Conservation (phyloP, 2,888 invertebrate species). For the Stenichneumon culpator region DNA sequence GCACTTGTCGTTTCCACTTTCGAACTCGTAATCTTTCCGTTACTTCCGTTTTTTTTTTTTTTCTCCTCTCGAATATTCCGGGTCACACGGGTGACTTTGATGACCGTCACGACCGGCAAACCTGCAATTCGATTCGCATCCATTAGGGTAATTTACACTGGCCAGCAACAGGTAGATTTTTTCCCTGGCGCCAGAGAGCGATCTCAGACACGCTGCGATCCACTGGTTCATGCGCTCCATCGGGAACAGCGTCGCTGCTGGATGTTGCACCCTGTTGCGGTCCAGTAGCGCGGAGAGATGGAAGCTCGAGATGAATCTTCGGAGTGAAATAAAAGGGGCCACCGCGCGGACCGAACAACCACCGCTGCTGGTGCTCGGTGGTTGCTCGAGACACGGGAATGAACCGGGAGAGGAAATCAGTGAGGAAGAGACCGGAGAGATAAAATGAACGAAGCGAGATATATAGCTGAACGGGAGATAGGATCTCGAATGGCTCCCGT, state of each 20-base stretch:
- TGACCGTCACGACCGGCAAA: constrained; percentile 1
- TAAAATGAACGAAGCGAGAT: constrained; percentile 62
- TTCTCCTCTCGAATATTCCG: background rate
- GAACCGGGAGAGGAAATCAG: constrained; percentile 46
- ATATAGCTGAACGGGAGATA: constrained; percentile 74
- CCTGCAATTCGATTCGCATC: constrained; percentile 41
- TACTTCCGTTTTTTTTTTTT: constrained; percentile 27
- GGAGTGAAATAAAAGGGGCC: constrained; percentile 75
- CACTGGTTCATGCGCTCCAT: background rate
- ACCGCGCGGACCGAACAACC: constrained; percentile 9
- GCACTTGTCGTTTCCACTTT: constrained; percentile 18
- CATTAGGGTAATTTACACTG: constrained; percentile 9
- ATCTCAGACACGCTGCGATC: background rate
- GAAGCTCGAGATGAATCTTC: constrained; percentile 73
- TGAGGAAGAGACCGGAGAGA: constrained; percentile 50
- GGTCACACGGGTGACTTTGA: constrained; percentile 10
- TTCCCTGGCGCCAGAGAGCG: constrained; percentile 32
- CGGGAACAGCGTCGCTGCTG: background rate
- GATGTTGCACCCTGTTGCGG: constrained; percentile 55
- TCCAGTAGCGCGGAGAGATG: constrained; percentile 69
- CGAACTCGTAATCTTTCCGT: constrained; percentile 14
- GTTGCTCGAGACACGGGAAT: constrained; percentile 44
- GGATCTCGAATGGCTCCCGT: constrained; percentile 83
- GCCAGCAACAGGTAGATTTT: constrained; percentile 29
- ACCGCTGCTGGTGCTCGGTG: constrained; percentile 12